phyloP scores from a whole-genome alignment of 2,113 vertebrate genomes.

The Amphiprion percula region DNA sequence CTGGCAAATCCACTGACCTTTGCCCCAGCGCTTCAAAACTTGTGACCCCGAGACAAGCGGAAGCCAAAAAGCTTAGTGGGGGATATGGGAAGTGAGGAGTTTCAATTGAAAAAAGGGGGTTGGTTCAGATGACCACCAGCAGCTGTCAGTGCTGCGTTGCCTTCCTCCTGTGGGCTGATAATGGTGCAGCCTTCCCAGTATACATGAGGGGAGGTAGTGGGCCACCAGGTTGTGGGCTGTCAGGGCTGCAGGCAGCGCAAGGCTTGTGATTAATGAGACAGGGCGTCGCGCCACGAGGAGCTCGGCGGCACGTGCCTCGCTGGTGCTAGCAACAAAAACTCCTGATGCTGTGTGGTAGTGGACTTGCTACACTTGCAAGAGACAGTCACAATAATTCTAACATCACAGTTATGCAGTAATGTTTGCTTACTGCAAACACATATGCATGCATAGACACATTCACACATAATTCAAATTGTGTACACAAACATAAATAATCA shows the following conservation, averaged over 20 bases:
- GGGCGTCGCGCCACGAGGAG: slow-evolving; percentile 63
- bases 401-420: neutral
- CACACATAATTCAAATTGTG: neutral
- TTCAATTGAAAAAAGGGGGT: slow-evolving; percentile 33
- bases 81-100: slow-evolving; percentile 34
- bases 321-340: slow-evolving; percentile 61
- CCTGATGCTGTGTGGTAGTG: slow-evolving; percentile 28
- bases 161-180: slow-evolving; percentile 62
- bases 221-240: slow-evolving; percentile 81
- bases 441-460: no score
- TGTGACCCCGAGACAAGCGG: slow-evolving; percentile 64
- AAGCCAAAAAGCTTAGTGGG: slow-evolving; percentile 51
- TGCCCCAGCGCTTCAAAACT: slow-evolving; percentile 81
- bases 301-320: slow-evolving; percentile 62
- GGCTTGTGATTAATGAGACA: slow-evolving; percentile 82
- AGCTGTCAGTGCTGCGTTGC: slow-evolving; percentile 70
- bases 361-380: slow-evolving; percentile 21
- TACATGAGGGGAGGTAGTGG: slow-evolving; percentile 51
- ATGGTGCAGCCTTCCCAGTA: slow-evolving; percentile 51
- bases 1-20: slow-evolving; percentile 81
- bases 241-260: slow-evolving; percentile 61
- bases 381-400: slow-evolving; percentile 31
- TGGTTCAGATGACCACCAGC: slow-evolving; percentile 64
- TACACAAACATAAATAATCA: neutral
- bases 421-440: neutral